Percentiles rank a stretch among this genome's conserved stretches.
These are phyloP conservation scores for Sylvia atricapilla DNA, from an alignment of 2,113 vertebrate species.

Conservation along the genomic window DNA sequence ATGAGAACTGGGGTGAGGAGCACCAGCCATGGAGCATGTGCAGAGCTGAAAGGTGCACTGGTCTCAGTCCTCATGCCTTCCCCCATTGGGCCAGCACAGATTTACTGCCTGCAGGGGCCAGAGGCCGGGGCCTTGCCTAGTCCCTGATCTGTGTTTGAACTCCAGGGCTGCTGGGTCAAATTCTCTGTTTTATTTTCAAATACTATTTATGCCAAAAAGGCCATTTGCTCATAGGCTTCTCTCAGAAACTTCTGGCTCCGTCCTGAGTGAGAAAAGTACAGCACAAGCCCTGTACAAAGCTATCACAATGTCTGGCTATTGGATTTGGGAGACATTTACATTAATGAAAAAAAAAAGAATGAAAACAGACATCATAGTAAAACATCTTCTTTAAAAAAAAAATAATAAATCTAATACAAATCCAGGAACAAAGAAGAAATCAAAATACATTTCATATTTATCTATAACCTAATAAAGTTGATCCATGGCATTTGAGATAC, in stretches of 20 bases:
- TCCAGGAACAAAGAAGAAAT: background rate
- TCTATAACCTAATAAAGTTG: background rate
- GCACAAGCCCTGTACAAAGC: background rate
- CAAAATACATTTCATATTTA: background rate
- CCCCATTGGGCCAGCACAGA: background rate
- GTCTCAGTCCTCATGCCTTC: accelerated
- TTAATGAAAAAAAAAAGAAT: background rate
- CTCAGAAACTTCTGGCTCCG: background rate
- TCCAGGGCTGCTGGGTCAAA: background rate
- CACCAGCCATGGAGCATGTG: accelerated
- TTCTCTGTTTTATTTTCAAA: background rate
- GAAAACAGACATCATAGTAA: background rate
- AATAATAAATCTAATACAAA: background rate
- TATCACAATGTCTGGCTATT: background rate
- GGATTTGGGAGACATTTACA: background rate
- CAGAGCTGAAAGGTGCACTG: background rate
- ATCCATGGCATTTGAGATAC: background rate
- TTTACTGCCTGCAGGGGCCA: background rate
- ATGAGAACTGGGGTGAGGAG: background rate
- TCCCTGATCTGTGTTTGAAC: background rate
- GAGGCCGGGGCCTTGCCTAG: too few species aligned
- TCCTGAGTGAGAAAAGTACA: background rate
- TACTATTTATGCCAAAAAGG: background rate
- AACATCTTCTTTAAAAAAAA: background rate
- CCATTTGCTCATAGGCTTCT: background rate